phyloP scores from a whole-genome alignment of 2,113 vertebrate species.

The Rhombomys opimus region DNA sequence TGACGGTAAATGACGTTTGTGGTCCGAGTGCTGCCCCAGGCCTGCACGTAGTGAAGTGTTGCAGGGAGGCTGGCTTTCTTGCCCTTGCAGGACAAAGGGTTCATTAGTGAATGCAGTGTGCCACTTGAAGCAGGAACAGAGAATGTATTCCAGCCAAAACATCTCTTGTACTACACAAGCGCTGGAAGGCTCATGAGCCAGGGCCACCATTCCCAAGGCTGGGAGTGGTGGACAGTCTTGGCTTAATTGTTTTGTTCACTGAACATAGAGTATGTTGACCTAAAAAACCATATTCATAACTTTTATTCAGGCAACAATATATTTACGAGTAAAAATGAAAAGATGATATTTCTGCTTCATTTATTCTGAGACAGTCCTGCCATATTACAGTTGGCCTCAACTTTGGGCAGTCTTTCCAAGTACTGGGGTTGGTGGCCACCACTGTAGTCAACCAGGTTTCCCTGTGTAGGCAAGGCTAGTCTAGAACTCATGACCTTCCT shows the following conservation, averaged over 20 bases:
- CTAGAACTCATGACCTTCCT: not conserved
- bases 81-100: not conserved
- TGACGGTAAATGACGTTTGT: not conserved
- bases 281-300: not conserved
- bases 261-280: not conserved
- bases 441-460: not conserved
- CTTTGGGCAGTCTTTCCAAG: not conserved
- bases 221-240: not conserved
- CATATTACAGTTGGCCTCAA: not conserved
- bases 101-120: not conserved
- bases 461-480: not conserved
- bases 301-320: conserved; percentile 70
- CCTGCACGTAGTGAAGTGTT: not conserved
- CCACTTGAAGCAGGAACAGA: not conserved
- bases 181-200: not conserved
- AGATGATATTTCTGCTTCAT: not conserved
- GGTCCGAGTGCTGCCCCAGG: not conserved
- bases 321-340: not conserved
- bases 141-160: not conserved
- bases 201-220: not conserved
- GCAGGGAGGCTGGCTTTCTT: not conserved
- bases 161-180: not conserved
- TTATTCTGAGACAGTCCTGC: not conserved
- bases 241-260: not conserved
- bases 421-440: not conserved